Evolutionary conservation across 1,140 invertebrate species (phyloP), one percentile per base, ranked within the genome.

Genomic region (Colletes latitarsis): DNA sequence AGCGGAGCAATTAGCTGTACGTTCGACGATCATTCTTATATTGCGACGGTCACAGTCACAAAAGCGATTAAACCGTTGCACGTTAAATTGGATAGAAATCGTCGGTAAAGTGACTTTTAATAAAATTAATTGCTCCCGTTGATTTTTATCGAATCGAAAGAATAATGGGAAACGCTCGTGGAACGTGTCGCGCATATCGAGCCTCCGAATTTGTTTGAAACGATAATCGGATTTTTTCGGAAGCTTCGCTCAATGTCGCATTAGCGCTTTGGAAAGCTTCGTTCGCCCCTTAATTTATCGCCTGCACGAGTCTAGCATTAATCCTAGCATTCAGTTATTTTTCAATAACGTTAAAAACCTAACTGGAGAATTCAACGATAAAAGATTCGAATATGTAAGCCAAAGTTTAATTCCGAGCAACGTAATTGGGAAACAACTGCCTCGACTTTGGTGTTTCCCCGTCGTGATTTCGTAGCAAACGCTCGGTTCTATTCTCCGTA

Each of bases 21-120:
- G 43, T 19, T 72, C 19, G 41, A 46, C 70, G n/a, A 30, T 46
- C 6, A 30, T 74, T 66, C 55, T 58, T 66, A 41, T 41, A 19
- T 14, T 8, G 55, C 53, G 6, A 4, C 9, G 4, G 41, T 21
- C n/a, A n/a, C 10, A 21, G 67, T 55, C 19, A 9, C 68, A 39
- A 46, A 63, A 39, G n/a, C 55, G 49, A 66, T 69, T 69, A 69
- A 62, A 62, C 60, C 15, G 58, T 69, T 67, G 21, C 19, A 15
- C 12, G 52, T 66, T 49, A 52, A 82, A 82, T 64, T 46, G 53
- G 55, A 63, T 21, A 70, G 66, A 62, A 82, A 73, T 63, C 43
- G 63, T 17, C 39, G 21, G 57, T 49, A 57, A 75, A 86, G 79
- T 66, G 68, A 57, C 52, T 79, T 85, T 79, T 82, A 86, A 86